A percentile compares a stretch with the other conserved stretches of the same genome.
Conservation (phyloP, 2,113 vertebrate genomes). For the Haplochromis burtoni region DNA sequence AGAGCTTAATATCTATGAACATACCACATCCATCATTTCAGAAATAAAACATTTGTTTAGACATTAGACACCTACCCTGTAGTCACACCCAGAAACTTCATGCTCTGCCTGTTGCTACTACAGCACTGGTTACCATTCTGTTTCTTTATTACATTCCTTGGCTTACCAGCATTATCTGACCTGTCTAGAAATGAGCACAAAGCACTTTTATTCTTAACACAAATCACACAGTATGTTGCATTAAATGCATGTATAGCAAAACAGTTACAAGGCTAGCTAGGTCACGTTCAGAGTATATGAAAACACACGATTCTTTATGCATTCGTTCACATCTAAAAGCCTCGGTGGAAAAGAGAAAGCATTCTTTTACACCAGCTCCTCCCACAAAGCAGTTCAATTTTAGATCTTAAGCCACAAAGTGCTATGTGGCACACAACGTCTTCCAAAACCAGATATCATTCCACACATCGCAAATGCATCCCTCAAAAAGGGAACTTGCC, state of each 20-base stretch:
- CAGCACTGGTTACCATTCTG: slow-evolving; percentile 75
- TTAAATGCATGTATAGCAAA: neutral
- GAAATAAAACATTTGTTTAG: neutral
- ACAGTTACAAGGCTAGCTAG: neutral
- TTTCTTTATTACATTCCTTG: slow-evolving; percentile 85
- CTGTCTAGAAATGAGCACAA: slow-evolving; percentile 62
- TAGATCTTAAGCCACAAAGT: slow-evolving; percentile 59
- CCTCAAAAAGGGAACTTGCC: slow-evolving; percentile 35
- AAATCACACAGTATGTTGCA: neutral
- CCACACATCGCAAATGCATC: slow-evolving; percentile 65
- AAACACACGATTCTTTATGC: neutral
- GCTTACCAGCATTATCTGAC: slow-evolving; percentile 58
- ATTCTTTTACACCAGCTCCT: neutral
- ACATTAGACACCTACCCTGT: slow-evolving; percentile 74
- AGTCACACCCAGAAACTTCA: slow-evolving; percentile 83
- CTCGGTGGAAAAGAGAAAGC: neutral
- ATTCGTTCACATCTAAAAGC: neutral
- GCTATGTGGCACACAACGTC: slow-evolving; percentile 28
- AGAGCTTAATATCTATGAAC: neutral
- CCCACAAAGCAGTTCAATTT: slow-evolving; percentile 31
- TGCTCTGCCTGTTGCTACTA: slow-evolving; percentile 80
- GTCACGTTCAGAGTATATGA: neutral
- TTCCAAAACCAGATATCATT: slow-evolving; percentile 63
- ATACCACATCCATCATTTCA: neutral
- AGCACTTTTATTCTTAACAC: neutral